Evolutionary conservation across 2,113 vertebrate genomes (phyloP), one percentile per base, ranked within the genome.

Genomic region (Potamarius usumacintae): DNA sequence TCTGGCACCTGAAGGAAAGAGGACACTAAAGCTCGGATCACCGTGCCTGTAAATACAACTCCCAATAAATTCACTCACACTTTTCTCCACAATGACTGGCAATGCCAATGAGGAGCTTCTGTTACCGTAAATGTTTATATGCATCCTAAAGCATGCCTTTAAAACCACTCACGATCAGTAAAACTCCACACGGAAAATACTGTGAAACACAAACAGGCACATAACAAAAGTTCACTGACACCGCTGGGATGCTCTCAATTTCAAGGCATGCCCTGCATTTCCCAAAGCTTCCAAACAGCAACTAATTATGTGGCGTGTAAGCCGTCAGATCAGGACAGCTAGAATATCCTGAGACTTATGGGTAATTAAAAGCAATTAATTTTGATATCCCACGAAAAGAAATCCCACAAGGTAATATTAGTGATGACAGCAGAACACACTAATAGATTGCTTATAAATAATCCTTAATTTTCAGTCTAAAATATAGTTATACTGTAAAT

Each of bases 101-200:
- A 63, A 20, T 55, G 90, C 86, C 85, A 85, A 90, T 89, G 77
- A 88, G 86, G 53, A 82, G 87, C 90, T 90, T 74, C 80, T 88
- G 92, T 93, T 93, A 92, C 90, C 89, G 89, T 92, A 92, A 94
- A 91, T 90, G 88, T 94, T 94, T 93, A 94, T 92, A 91, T 87
- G 74, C 85, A 85, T 93, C 93, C 91, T 93, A 92, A 91, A 92
- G 86, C 89, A 78, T 91, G 92, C 91, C 89, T 90, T 91, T 94
- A 93, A 93, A 92, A 90, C 92, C 87, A 81, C 90, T 92, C 89
- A 84, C 69, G 65, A 91, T 92, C 92, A 90, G 94, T 94, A 93
- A 94, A 88, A 93, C 93, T 92, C 92, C 89, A 92, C 91, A 93
- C 83, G 88, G 91, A 60, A 84, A 86, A 71, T 79, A 91, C 89